Percentiles rank a stretch among this genome's conserved stretches.
Evolutionary conservation across 2,888 invertebrate species (phyloP).

Genomic region (Drosophila kanekoi): DNA sequence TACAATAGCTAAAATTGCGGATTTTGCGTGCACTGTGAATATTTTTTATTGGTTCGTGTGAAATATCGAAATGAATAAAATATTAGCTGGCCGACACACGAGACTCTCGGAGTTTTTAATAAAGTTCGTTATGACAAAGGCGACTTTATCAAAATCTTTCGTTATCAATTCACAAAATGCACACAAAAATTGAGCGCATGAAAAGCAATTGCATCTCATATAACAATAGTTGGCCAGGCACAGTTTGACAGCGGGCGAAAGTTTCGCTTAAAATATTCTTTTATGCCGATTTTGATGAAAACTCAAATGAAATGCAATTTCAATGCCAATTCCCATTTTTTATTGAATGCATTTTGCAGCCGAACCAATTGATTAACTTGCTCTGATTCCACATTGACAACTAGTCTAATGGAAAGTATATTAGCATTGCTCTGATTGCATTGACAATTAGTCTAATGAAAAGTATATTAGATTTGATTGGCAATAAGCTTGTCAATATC

Average conservation of each 20-base stretch:
- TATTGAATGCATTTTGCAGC: slow-evolving; percentile 32
- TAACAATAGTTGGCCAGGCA: slow-evolving; percentile 24
- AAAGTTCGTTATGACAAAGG: slow-evolving; percentile 57
- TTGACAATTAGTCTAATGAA: slow-evolving; percentile 37
- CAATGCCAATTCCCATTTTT: slow-evolving; percentile 24
- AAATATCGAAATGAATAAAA: slow-evolving; percentile 62
- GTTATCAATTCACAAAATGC: slow-evolving; percentile 40
- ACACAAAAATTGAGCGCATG: slow-evolving; percentile 19
- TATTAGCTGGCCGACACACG: slow-evolving; percentile 50
- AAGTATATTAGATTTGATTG: slow-evolving; percentile 1
- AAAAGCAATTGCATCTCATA: slow-evolving; percentile 40
- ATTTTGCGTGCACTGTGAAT: slow-evolving; percentile 20
- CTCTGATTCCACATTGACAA: slow-evolving; percentile 32
- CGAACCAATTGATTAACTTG: slow-evolving; percentile 23
- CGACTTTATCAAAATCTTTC: slow-evolving; percentile 63
- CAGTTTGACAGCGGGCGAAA: slow-evolving; percentile 25
- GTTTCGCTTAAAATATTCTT: slow-evolving; percentile 42
- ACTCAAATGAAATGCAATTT: slow-evolving; percentile 44
- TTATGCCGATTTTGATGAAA: slow-evolving; percentile 26
- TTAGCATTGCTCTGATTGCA: slow-evolving; percentile 28
- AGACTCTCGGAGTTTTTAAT: slow-evolving; percentile 49
- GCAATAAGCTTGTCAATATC: neutral
- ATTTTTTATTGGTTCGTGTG: slow-evolving; percentile 32
- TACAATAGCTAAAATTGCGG: slow-evolving; percentile 51
- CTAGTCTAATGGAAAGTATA: slow-evolving; percentile 34